Percentiles rank a stretch among this genome's conserved stretches.
Conservation (phyloP, 2,797 vertebrate species). For the Pseudocheirus occidentalis region DNA sequence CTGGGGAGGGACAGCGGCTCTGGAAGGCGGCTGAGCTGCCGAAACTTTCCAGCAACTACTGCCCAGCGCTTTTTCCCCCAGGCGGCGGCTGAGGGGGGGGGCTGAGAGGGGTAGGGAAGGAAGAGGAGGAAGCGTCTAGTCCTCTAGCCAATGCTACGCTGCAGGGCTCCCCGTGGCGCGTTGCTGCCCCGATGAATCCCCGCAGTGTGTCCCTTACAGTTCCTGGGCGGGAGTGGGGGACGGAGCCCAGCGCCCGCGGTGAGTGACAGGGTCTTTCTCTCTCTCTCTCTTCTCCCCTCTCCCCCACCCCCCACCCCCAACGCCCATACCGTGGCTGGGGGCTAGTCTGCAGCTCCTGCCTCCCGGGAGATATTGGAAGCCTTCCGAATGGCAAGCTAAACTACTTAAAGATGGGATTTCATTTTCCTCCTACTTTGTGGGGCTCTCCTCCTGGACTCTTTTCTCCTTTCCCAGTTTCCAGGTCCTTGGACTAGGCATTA, state of each 20-base stretch:
- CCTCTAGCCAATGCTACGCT: slow-evolving; percentile 53
- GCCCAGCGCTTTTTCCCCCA: slow-evolving; percentile 61
- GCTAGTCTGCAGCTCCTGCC: slow-evolving; percentile 10
- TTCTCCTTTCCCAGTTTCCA: no score
- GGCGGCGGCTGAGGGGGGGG: slow-evolving; percentile 28
- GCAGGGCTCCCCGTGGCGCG: slow-evolving; percentile 35
- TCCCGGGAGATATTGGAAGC: not conserved
- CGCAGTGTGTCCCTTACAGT: slow-evolving; percentile 9
- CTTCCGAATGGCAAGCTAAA: slow-evolving; percentile 13
- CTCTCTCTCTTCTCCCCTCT: not conserved
- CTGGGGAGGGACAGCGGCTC: slow-evolving; percentile 76
- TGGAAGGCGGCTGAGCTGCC: slow-evolving; percentile 65
- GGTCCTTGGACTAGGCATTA: not conserved
- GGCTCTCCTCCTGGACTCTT: slow-evolving; percentile 22
- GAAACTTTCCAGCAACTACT: slow-evolving; percentile 68
- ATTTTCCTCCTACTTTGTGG: not conserved
- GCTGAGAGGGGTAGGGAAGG: slow-evolving; percentile 41
- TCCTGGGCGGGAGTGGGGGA: slow-evolving; percentile 39
- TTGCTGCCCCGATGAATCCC: slow-evolving; percentile 49
- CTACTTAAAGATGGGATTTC: not conserved
- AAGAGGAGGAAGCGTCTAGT: slow-evolving; percentile 60
- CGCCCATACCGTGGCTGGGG: not conserved
- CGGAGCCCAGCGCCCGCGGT: slow-evolving; percentile 61
- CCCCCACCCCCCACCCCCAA: not conserved
- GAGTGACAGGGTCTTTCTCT: slow-evolving; percentile 52